Percentiles rank a stretch among this genome's conserved stretches.
Conservation (phyloP, 2,113 vertebrate species). For the Siphamia tubifer region DNA sequence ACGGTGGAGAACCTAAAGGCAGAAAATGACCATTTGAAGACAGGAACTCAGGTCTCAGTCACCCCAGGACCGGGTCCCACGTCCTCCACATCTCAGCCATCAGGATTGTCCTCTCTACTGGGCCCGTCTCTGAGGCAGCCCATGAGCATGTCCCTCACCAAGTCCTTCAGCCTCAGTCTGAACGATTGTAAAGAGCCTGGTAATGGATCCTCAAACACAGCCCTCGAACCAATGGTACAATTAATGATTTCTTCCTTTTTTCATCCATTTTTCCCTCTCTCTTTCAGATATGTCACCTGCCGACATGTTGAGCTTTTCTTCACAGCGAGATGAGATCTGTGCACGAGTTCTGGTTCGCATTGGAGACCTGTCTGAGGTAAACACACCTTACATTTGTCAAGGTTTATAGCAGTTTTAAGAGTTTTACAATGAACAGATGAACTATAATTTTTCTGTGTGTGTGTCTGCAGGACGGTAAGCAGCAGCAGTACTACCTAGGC, state of each 20-base stretch:
- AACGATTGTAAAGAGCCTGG: conserved; percentile 83
- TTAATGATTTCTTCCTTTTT: not conserved
- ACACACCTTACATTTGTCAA: not conserved
- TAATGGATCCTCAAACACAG: conserved; percentile 31
- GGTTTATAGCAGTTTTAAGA: not conserved
- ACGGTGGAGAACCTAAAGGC: conserved; percentile 93
- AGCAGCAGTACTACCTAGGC: conserved; percentile 91
- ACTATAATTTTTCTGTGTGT: not conserved
- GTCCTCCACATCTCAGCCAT: conserved; percentile 79
- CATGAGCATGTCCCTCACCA: conserved; percentile 86
- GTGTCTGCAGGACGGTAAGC: conserved; percentile 84
- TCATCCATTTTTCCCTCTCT: not conserved
- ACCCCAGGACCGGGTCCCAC: conserved; percentile 76
- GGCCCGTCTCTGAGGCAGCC: conserved; percentile 86
- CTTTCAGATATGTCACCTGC: conserved; percentile 84
- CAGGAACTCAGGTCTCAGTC: conserved; percentile 74
- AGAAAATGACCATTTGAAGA: conserved; percentile 93
- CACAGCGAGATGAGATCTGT: conserved; percentile 81
- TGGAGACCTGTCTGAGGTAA: conserved; percentile 88
- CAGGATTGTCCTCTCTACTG: conserved; percentile 78
- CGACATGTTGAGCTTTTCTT: conserved; percentile 79
- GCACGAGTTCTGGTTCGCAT: conserved; percentile 85
- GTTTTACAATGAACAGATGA: not conserved
- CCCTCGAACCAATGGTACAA: not conserved
- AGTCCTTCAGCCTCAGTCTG: conserved; percentile 86